These are phyloP conservation scores for Todiramphus chloris DNA, from an alignment of 2,113 vertebrate genomes.

Conservation along the genomic window DNA sequence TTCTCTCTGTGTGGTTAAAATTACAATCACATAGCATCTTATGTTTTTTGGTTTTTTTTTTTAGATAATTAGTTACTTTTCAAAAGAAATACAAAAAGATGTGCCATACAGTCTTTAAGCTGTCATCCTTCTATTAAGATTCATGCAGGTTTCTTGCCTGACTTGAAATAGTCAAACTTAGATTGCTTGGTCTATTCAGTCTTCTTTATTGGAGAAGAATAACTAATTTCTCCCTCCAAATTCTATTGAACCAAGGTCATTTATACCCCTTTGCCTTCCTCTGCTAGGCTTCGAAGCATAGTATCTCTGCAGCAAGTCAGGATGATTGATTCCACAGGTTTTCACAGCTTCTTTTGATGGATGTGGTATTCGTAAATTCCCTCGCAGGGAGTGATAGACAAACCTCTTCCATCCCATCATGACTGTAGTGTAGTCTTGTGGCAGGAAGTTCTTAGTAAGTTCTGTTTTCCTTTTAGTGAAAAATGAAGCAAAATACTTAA, in stretches of 20 bases:
- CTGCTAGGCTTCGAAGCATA: background rate
- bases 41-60: background rate
- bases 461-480: background rate
- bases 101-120: background rate
- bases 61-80: background rate
- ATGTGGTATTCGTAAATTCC: background rate
- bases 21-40: background rate
- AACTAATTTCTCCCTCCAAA: background rate
- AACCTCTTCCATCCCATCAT: background rate
- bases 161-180: background rate
- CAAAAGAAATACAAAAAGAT: background rate
- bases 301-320: background rate
- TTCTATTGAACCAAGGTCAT: background rate
- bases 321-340: background rate
- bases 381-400: accelerated
- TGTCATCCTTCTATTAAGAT: background rate
- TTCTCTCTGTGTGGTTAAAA: background rate
- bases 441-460: background rate
- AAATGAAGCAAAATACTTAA: background rate
- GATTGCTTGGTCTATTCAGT: background rate
- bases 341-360: background rate
- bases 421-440: background rate
- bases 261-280: background rate
- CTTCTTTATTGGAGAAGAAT: background rate
- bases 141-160: background rate